These are phyloP conservation scores for Melieria crassipennis DNA, from an alignment of 2,888 invertebrate genomes.

Conservation along the genomic window DNA sequence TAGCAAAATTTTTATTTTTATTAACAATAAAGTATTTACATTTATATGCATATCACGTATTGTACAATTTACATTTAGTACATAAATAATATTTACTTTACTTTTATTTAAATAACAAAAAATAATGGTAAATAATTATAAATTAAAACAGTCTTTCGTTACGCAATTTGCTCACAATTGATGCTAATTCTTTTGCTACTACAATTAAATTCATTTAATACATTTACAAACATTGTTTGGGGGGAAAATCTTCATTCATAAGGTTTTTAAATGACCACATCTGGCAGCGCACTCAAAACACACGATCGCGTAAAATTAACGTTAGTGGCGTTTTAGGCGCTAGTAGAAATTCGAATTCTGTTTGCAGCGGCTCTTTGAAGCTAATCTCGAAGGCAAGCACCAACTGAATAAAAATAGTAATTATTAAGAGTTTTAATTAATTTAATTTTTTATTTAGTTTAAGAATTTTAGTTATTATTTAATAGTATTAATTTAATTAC, in stretches of 20 bases:
- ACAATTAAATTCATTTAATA: conserved; percentile 12
- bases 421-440: neutral
- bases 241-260: too few species aligned
- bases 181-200: conserved; percentile 47
- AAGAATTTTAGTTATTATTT: neutral
- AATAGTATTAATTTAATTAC: conserved; percentile 59
- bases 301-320: conserved; percentile 74
- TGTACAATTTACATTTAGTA: conserved; percentile 11
- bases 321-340: conserved; percentile 80
- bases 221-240: neutral
- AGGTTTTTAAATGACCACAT: too few species aligned
- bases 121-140: conserved; percentile 9
- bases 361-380: conserved; percentile 74
- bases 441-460: neutral
- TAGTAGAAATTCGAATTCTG: conserved; percentile 84
- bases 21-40: conserved; percentile 7
- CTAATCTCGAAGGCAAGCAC: conserved; percentile 77
- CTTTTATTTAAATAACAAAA: conserved; percentile 11
- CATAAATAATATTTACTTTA: neutral
- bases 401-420: conserved; percentile 67
- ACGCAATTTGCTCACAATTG: conserved; percentile 54
- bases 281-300: conserved; percentile 39
- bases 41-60: conserved; percentile 8
- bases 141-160: conserved; percentile 56
- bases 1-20: neutral